Evolutionary conservation across 1,140 invertebrate species (phyloP), one percentile per base, ranked within the genome.

Genomic region (Neodiprion fabricii): DNA sequence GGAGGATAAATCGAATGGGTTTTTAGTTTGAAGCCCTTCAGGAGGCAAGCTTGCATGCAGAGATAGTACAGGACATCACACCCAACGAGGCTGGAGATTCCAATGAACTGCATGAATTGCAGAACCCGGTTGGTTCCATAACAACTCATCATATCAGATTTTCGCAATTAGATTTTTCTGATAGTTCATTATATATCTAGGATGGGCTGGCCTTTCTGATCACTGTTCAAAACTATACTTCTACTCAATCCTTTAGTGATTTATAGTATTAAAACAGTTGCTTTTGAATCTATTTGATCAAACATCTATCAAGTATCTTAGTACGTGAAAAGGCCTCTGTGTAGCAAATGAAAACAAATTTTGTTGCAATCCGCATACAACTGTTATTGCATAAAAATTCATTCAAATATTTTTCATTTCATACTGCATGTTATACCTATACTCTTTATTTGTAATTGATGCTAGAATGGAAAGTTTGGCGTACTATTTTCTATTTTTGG

Each of bases 1-100:
- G 40, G 67, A 75, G 48, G 68, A 75, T 67, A 81, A 79, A 80
- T 85, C 77, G 79, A 82, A 82, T 83, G 83, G 84, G 86, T 82
- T 88, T 87, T 86, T 89, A 89, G 87, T 86, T 85, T 84, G 87
- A 88, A 71, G 85, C 82, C 77, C 83, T 88, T 79, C 84, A 85
- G 81, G 86, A 89, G 77, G 80, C 83, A 82, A 82, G 74, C 81
- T 83, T 89, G 85, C 85, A 88, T 86, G 86, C 80, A 47, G 85
- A 84, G 80, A 79, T 85, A 81, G 81, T 81, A 72, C 85, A 86
- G 82, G 84, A 83, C 75, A 77, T 74, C 79, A 67, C 80, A 81
- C 72, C 79, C 80, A 82, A 81, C 71, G 83, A 86, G 78, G 76
- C 84, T 78, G 84, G 82, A 81, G 86, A 87, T 78, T 78, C 84